Evolutionary conservation across 2,113 vertebrate genomes (phyloP), one percentile per base, ranked within the genome.

Genomic region (Agelaius tricolor): DNA sequence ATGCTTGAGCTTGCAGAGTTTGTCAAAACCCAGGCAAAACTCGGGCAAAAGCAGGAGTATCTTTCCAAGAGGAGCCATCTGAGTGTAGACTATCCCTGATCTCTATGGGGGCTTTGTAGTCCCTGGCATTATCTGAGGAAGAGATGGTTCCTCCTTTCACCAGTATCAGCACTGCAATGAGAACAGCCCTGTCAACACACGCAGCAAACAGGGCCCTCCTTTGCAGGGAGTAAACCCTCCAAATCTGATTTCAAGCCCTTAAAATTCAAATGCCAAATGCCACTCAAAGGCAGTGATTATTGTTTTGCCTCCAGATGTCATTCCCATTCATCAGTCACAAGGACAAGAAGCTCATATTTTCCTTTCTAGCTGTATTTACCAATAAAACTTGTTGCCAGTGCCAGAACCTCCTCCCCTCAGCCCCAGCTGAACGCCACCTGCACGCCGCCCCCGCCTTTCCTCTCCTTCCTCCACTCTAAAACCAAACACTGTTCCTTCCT

Each of bases 291-390:
- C 44, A 71, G 63, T 90, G 76, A 93, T 94, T 75, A 88, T 84
- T 89, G 75, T 94, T 95, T 96, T 95, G 82, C 76, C 59, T 80
- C 82, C 78, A 79, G 71, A 74, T 94, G 93, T 54, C 63, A 44
- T 74, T 93, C 85, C 83, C 4, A 2, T 59, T 93, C 87, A 90
- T 94, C 94, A 86, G 39, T 80, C 90, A 88, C 78, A 67, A 90
- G 95, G 83, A 84, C 35, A n/a, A 77, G 63, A 52, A 80, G 61
- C 63, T 90, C 71, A 1, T 80, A 14, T 77, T 89, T 94, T 85
- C 49, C 69, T 78, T 87, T 59, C 58, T 75, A 59, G 71, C 26
- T 19, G 33, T 47, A 80, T 96, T 96, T 95, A 69, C 90, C 90
- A 71, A 63, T 87, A 90, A 94, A 95, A 77, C 58, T 8, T 1